Percentiles rank a stretch among this genome's conserved stretches.
Conservation (phyloP, 2,797 vertebrate genomes). For the Acanthornis magna region DNA sequence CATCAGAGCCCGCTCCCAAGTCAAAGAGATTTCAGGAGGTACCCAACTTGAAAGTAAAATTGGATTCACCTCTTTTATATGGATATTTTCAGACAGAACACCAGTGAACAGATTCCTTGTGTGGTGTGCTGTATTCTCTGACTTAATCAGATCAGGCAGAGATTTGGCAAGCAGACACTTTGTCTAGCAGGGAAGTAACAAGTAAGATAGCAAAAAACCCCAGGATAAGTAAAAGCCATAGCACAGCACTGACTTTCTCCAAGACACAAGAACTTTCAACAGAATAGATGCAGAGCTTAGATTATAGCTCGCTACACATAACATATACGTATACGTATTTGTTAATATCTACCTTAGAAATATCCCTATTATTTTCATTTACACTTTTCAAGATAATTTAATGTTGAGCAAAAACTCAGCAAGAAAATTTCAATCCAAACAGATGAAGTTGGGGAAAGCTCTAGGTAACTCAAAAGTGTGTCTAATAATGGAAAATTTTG, state of each 20-base stretch:
- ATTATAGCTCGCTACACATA: not conserved
- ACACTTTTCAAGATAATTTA: not conserved
- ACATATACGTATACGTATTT: not conserved
- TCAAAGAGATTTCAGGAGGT: not conserved
- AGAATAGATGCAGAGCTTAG: not conserved
- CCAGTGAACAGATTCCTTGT: not conserved
- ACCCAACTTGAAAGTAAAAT: not conserved
- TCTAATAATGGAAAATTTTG: not conserved
- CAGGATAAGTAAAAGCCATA: not conserved
- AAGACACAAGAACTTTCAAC: not conserved
- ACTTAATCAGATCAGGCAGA: not conserved
- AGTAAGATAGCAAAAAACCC: not conserved
- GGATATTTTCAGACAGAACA: not conserved
- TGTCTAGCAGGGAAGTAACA: not conserved
- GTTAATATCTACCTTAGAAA: not conserved
- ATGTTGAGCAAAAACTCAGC: not conserved
- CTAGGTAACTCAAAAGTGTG: not conserved
- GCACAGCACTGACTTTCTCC: not conserved
- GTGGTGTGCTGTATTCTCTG: not conserved
- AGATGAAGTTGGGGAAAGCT: not conserved
- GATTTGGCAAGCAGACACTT: not conserved
- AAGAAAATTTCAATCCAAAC: not conserved
- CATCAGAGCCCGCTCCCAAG: not conserved
- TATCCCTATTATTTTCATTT: not conserved
- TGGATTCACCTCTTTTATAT: not conserved